Conservation (phyloP, 2,797 vertebrate genomes). For the Cuniculus paca region DNA sequence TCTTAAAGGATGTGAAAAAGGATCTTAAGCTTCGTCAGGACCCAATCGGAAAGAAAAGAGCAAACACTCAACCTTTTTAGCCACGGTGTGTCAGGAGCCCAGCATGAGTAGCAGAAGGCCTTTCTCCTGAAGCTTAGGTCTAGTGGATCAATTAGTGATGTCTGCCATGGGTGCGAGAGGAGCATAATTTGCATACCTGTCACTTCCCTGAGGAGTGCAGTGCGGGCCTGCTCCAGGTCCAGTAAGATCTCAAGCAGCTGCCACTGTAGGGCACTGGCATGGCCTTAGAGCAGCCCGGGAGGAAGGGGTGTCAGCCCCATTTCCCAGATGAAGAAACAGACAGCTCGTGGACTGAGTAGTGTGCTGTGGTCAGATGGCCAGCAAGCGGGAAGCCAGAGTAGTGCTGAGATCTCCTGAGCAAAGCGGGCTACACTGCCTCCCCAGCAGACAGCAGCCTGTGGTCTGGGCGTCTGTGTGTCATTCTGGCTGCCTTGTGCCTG, state of each 20-base stretch:
- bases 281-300: neutral
- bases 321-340: neutral
- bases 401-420: neutral
- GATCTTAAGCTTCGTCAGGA: neutral
- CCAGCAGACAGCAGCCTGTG: neutral
- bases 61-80: fast-evolving
- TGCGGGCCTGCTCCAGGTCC: neutral
- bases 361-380: neutral
- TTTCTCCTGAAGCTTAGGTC: neutral
- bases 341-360: fast-evolving
- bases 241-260: neutral
- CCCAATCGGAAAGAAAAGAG: neutral
- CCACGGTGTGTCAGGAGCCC: neutral
- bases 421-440: neutral
- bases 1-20: neutral
- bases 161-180: neutral
- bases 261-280: neutral
- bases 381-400: neutral
- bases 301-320: neutral
- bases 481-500: neutral
- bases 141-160: neutral
- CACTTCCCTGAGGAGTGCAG: neutral
- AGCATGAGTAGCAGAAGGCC: neutral
- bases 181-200: neutral
- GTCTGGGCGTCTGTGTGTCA: neutral